Evolutionary conservation across 2,797 vertebrate species (phyloP), one percentile per base, ranked within the genome.

Genomic region (Anguilla anguilla): DNA sequence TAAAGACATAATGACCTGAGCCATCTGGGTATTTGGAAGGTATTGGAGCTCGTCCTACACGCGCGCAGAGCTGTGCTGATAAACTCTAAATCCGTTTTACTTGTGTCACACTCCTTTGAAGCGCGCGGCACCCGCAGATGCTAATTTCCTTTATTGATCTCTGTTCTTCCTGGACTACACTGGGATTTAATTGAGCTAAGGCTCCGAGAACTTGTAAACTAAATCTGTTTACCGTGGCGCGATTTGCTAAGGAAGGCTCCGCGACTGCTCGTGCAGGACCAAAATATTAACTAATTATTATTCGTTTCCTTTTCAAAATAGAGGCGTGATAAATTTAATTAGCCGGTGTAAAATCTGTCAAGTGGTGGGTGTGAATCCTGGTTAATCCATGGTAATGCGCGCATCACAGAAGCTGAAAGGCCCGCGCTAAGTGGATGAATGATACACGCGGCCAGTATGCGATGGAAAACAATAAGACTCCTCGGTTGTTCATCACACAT

Each of bases 281-380:
- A 57, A 43, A 90, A 89, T 86, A 57, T 28, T 61, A 87, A 4
- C 59, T 59, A 1, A 51, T 87, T 53, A 28, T 82, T 83, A 59
- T 43, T 6, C 82, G 79, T 87, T 85, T 84, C 49, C 72, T 82
- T 87, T 89, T 87, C 55, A 83, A 57, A 86, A 84, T 49, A 83
- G 85, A 82, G 87, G 84, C 69, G 85, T 84, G 15, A 87, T 88
- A 83, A 87, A 89, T 87, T 90, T 88, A 90, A 87, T 90, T 90
- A 90, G 79, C 28, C 55, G 49, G 81, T 57, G 61, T 72, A 72
- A 87, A 86, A 87, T 86, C 35, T 55, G 87, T 84, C 67, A 86
- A 49, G n/a, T 13, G 74, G 87, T 57, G 61, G 72, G 67, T 69
- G 87, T 57, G 79, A 77, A 88, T 84, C 86, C 85, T 57, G 69